These are phyloP conservation scores for Gorsachius magnificus DNA, from an alignment of 2,797 vertebrate genomes.

Conservation along the genomic window DNA sequence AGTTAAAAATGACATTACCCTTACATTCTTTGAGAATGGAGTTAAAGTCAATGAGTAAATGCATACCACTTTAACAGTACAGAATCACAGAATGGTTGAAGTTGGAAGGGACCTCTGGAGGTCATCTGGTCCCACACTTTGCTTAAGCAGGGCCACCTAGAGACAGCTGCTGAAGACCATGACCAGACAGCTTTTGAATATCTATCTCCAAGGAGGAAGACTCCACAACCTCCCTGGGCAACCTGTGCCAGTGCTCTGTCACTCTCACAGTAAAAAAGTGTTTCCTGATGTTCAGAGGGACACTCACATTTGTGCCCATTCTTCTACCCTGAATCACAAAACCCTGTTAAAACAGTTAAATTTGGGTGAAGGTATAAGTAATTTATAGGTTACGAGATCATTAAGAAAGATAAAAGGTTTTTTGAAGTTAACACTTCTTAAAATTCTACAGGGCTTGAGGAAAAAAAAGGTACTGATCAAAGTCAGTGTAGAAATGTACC, in stretches of 20 bases:
- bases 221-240: neutral
- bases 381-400: neutral
- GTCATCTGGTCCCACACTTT: neutral
- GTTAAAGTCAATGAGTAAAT: neutral
- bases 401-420: neutral
- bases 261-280: neutral
- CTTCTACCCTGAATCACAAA: neutral
- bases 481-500: neutral
- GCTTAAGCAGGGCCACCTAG: neutral
- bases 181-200: neutral
- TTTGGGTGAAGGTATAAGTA: neutral
- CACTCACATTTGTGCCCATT: neutral
- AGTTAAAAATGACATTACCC: neutral
- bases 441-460: neutral
- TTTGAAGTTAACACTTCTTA: neutral
- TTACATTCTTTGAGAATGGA: neutral
- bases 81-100: neutral
- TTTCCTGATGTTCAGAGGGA: neutral
- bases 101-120: neutral
- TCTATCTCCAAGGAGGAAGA: neutral
- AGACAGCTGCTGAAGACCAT: neutral
- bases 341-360: neutral
- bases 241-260: neutral
- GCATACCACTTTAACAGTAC: neutral
- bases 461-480: neutral